Percentiles rank a stretch among this genome's conserved stretches.
Conservation (phyloP, 2,797 vertebrate species). For the Malurus splendens region DNA sequence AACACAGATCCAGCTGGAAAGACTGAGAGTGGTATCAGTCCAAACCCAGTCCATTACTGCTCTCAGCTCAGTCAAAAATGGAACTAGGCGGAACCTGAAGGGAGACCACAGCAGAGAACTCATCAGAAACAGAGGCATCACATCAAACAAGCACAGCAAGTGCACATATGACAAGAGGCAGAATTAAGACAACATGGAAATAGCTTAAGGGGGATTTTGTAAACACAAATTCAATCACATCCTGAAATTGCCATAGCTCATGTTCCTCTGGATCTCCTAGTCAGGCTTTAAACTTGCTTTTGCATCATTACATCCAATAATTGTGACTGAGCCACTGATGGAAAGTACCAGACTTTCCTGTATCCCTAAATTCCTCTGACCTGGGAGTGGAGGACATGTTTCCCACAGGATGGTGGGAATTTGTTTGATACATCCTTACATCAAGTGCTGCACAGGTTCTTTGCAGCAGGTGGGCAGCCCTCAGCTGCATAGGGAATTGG, state of each 20-base stretch:
- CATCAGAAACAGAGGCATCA: background rate
- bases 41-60: constrained; percentile 99
- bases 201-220: background rate
- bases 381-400: background rate
- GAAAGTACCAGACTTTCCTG: background rate
- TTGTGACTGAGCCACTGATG: background rate
- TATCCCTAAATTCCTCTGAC: background rate
- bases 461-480: background rate
- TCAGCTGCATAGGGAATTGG: background rate
- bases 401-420: background rate
- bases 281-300: background rate
- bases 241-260: background rate
- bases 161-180: background rate
- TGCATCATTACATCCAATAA: background rate
- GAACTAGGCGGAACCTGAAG: constrained; percentile 91
- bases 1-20: constrained; percentile 99
- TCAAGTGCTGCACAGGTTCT: background rate
- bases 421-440: background rate
- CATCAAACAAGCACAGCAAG: background rate
- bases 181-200: background rate
- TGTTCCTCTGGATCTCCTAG: background rate
- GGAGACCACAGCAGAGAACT: background rate
- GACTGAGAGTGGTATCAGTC: constrained; percentile 96
- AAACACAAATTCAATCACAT: background rate
- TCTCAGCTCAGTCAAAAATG: constrained; percentile 93